A percentile compares a stretch with the other conserved stretches of the same genome.
Conservation (phyloP, 2,113 vertebrate species). For the Copsychus sechellarum region DNA sequence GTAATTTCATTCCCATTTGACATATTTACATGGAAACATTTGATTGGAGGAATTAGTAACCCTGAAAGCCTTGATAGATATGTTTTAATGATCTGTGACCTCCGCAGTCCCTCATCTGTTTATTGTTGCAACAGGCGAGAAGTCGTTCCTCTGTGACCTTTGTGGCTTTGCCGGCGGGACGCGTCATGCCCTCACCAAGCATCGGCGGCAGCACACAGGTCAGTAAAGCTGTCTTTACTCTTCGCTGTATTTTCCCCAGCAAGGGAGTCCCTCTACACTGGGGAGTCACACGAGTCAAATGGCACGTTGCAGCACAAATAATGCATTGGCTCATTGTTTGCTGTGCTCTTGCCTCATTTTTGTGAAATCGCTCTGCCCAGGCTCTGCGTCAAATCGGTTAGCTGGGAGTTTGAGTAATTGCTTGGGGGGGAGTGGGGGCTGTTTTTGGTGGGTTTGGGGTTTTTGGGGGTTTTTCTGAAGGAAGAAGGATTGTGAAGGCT, state of each 20-base stretch:
- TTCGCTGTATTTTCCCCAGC: neutral
- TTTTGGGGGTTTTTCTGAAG: neutral
- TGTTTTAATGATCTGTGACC: conserved; percentile 99
- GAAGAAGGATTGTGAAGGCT: neutral
- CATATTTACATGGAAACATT: conserved; percentile 99
- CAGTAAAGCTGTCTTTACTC: conserved; percentile 60
- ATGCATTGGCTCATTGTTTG: neutral
- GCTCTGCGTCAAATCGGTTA: neutral
- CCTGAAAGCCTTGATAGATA: conserved; percentile 99
- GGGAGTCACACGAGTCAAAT: neutral
- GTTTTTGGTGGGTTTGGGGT: neutral
- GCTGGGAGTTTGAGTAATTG: neutral
- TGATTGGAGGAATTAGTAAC: conserved; percentile 99
- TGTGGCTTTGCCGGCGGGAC: conserved; percentile 98
- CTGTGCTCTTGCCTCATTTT: neutral
- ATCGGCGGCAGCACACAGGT: conserved; percentile 98
- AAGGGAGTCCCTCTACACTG: conserved; percentile 13
- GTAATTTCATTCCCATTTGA: conserved; percentile 99
- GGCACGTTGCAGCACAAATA: neutral
- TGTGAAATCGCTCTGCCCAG: neutral
- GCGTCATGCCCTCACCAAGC: conserved; percentile 96
- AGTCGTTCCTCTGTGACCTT: conserved; percentile 98
- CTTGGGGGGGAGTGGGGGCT: too few species aligned
- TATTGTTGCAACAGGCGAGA: conserved; percentile 94
- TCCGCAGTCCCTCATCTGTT: conserved; percentile 94